These are phyloP conservation scores for Chlorops oryzae DNA, from an alignment of 1,140 invertebrate species.

Conservation along the genomic window DNA sequence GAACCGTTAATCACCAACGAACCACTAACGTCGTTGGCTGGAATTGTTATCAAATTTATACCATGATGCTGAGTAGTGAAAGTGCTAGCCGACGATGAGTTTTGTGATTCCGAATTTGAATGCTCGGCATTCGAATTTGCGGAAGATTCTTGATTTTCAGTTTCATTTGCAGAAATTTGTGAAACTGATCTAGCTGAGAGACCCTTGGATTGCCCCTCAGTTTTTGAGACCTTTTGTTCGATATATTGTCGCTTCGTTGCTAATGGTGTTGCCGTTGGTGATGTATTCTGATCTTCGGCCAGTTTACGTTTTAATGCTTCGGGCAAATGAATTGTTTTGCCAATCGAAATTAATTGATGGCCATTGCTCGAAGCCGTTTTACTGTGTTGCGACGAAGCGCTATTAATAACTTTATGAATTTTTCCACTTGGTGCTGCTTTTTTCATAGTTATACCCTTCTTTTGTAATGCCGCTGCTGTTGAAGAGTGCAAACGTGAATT, in stretches of 20 bases:
- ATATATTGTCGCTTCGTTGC: slow-evolving; percentile 19
- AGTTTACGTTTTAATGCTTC: slow-evolving; percentile 41
- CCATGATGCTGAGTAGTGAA: too few species aligned
- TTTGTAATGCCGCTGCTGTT: slow-evolving; percentile 32
- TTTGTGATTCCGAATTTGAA: too few species aligned
- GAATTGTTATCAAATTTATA: not conserved
- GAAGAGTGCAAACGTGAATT: too few species aligned
- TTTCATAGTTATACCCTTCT: slow-evolving; percentile 41
- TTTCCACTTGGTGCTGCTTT: slow-evolving; percentile 20
- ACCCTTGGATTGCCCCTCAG: too few species aligned
- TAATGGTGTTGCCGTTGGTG: slow-evolving; percentile 12
- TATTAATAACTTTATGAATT: not conserved
- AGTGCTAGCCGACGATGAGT: too few species aligned
- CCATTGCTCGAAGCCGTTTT: not conserved
- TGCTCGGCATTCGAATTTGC: too few species aligned
- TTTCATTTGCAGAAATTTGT: too few species aligned
- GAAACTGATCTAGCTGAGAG: too few species aligned
- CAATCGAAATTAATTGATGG: slow-evolving; percentile 4
- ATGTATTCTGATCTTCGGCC: slow-evolving; percentile 23
- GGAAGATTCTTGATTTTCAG: too few species aligned
- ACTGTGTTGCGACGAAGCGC: slow-evolving; percentile 6
- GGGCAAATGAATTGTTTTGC: slow-evolving; percentile 38
- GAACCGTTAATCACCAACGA: not conserved
- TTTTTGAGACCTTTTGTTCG: too few species aligned
- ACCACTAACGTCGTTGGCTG: not conserved